phyloP scores from a whole-genome alignment of 2,888 invertebrate genomes.

The Imbricaverruca yamaguchii region DNA sequence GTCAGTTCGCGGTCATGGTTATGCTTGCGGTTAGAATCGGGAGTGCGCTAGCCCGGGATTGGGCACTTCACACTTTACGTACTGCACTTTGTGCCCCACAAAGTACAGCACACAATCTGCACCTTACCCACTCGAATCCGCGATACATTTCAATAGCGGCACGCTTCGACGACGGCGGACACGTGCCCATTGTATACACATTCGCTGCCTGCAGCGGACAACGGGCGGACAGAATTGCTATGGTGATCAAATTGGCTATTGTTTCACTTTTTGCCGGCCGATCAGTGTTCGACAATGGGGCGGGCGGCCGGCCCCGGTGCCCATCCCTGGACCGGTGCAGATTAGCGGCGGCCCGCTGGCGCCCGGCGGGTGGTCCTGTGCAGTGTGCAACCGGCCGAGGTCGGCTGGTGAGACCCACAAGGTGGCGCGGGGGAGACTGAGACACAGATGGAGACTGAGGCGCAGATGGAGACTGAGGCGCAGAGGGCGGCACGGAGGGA shows the following conservation, averaged over 20 bases:
- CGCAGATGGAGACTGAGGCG: not conserved
- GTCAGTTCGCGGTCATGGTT: too few relatives aligned
- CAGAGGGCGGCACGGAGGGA: not conserved
- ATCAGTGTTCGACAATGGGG: not conserved
- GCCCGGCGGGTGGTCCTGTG: not conserved
- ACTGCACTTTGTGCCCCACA: too few relatives aligned
- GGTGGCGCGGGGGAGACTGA: too few relatives aligned
- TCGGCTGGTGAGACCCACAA: too few relatives aligned
- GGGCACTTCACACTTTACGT: too few relatives aligned
- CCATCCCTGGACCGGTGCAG: not conserved
- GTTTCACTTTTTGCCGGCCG: constrained; percentile 7
- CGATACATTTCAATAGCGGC: too few relatives aligned
- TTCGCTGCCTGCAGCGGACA: not conserved
- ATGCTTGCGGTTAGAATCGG: too few relatives aligned
- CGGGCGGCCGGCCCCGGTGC: not conserved
- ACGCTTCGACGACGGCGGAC: too few relatives aligned
- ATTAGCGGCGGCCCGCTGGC: not conserved
- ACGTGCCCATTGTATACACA: not conserved
- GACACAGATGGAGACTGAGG: too few relatives aligned
- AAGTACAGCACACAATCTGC: too few relatives aligned
- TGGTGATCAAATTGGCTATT: constrained; percentile 14
- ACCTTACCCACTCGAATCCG: too few relatives aligned
- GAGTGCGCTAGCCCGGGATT: too few relatives aligned
- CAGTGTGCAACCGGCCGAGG: not conserved
- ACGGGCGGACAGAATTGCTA: not conserved